phyloP scores from a whole-genome alignment of 2,888 invertebrate genomes.

The Erpobdella octoculata region DNA sequence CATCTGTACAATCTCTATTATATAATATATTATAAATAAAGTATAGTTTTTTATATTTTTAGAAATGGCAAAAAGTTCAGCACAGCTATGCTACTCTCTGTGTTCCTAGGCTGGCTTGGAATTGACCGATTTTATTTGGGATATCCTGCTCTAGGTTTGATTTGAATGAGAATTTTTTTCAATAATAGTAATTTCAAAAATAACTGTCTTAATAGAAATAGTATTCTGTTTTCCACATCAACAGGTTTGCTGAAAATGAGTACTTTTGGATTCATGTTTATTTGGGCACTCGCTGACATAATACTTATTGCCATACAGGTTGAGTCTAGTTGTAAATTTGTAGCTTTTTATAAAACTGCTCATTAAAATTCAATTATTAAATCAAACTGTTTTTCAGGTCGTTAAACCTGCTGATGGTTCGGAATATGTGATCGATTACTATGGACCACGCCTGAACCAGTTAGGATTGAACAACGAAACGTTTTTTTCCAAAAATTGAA shows the following conservation, averaged over 20 bases:
- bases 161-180: conserved; percentile 16
- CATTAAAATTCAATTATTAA: neutral
- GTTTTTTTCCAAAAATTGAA: neutral
- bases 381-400: conserved; percentile 41
- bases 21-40: neutral
- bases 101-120: conserved; percentile 96
- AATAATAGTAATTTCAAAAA: neutral
- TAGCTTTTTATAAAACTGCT: neutral
- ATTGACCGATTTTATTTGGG: conserved; percentile 95
- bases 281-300: conserved; percentile 85
- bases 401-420: conserved; percentile 91
- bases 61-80: conserved; percentile 91
- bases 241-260: conserved; percentile 78
- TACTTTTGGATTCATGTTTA: conserved; percentile 89
- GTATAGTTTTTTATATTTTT: conserved; percentile 35
- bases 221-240: no score
- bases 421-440: conserved; percentile 83
- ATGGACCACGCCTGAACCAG: conserved; percentile 75
- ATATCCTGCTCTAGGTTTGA: conserved; percentile 75
- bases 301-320: conserved; percentile 89
- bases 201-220: no score
- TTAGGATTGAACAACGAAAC: conserved; percentile 50
- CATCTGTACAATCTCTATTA: neutral
- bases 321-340: neutral
- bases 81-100: conserved; percentile 80